These are phyloP conservation scores for Mantis religiosa DNA, from an alignment of 2,888 invertebrate genomes.

Conservation along the genomic window DNA sequence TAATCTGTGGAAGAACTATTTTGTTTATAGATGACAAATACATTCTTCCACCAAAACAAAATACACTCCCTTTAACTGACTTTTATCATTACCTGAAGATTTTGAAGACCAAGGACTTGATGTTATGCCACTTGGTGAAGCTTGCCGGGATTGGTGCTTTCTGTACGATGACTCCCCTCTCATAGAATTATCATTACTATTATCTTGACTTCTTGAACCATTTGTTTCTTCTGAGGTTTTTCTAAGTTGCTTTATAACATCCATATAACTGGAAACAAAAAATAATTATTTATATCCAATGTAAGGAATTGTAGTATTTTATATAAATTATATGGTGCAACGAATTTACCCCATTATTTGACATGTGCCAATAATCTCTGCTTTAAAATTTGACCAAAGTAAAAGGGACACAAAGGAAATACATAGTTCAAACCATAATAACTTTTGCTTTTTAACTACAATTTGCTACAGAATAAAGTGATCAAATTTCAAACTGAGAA, in stretches of 20 bases:
- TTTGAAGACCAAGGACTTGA: slow-evolving; percentile 44
- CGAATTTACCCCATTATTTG: no score
- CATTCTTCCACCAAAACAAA: no score
- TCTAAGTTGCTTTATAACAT: slow-evolving; percentile 60
- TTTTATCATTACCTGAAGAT: slow-evolving; percentile 35
- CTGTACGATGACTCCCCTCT: background rate
- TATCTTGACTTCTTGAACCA: slow-evolving; percentile 4
- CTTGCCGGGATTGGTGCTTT: slow-evolving; percentile 10
- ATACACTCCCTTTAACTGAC: background rate
- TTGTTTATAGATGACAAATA: no score
- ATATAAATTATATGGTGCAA: no score
- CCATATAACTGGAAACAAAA: slow-evolving; percentile 56
- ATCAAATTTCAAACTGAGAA: no score
- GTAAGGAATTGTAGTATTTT: background rate
- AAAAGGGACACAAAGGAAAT: no score
- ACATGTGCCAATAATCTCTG: no score
- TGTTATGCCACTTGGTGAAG: slow-evolving; percentile 34
- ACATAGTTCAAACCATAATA: no score
- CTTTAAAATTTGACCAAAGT: no score
- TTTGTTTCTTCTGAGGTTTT: slow-evolving; percentile 41
- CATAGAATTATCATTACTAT: slow-evolving; percentile 1
- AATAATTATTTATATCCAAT: background rate
- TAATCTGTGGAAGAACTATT: no score
- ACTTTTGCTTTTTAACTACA: no score
- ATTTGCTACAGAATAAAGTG: no score